A percentile compares a stretch with the other conserved stretches of the same genome.
phyloP scores from a whole-genome alignment of 2,888 invertebrate genomes.

The Rhorus exstirpatorius region DNA sequence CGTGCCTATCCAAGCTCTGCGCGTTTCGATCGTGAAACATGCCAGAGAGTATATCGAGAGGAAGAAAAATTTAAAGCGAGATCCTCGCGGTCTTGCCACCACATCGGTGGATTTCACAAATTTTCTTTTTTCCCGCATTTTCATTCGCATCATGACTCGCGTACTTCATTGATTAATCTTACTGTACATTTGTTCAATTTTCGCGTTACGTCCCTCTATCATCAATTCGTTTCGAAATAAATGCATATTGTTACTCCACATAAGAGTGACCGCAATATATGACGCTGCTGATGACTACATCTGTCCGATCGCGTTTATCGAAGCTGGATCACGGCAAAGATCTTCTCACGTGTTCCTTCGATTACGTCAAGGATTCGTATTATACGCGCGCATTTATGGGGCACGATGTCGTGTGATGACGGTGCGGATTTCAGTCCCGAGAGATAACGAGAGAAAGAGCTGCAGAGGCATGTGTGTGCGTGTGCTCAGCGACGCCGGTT shows the following conservation, averaged over 20 bases:
- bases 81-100: too few relatives aligned
- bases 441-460: slow-evolving; percentile 8
- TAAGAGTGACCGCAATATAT: not conserved
- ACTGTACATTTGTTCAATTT: not conserved
- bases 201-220: not conserved
- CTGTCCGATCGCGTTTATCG: too few relatives aligned
- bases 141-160: too few relatives aligned
- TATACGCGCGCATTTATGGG: not conserved
- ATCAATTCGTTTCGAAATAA: not conserved
- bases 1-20: not conserved
- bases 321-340: not conserved
- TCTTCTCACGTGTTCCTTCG: not conserved
- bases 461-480: slow-evolving; percentile 9
- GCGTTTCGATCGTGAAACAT: slow-evolving; percentile 34
- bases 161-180: not conserved
- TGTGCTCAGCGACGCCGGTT: slow-evolving; percentile 44
- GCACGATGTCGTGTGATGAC: slow-evolving; percentile 11
- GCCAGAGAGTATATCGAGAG: not conserved
- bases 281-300: too few relatives aligned
- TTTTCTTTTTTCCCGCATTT: too few relatives aligned
- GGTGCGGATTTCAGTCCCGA: slow-evolving; percentile 8
- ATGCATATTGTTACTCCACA: not conserved
- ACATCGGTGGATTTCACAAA: too few relatives aligned
- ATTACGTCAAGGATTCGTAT: not conserved
- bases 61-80: not conserved